Evolutionary conservation across 2,113 vertebrate genomes (phyloP), one percentile per base, ranked within the genome.

Genomic region (Phylloscopus trochilus): DNA sequence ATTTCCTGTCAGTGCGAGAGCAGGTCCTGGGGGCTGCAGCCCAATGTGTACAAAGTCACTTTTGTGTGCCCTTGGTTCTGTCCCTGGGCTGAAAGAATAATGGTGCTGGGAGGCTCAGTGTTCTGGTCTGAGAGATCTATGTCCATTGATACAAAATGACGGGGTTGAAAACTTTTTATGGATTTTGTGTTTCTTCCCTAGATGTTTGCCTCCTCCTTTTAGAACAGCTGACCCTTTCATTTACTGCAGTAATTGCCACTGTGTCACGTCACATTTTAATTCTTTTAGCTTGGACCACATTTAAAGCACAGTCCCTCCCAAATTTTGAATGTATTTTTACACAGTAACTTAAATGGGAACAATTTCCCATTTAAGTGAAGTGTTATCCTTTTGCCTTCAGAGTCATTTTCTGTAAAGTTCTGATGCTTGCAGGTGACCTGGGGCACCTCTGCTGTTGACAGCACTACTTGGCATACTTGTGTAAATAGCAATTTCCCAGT

Each of bases 1-100:
- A 89, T 96, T 98, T 98, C 97, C 97, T 97, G 97, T 81, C 96
- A 82, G 94, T 77, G 33, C 14, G 5, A 72, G 83, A 85, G 89
- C 95, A 88, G 89, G 18, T 89, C 89, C 35, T 85, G 93, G 89
- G 89, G 94, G 93, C 92, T 93, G 30, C 33, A 93, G 83, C 85
- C 92, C 96, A 9, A 17, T 21, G 55, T 4, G 26, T 41, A 96
- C 97, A 97, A 89, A 97, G 96, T 97, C 93, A 97, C 96, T 97
- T 95, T 96, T 97, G 95, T 97, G 81, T 89, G 93, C 49, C 64
- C 67, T 68, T 74, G 37, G 7, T 87, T 80, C 53, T 92, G 73
- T 49, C 87, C 49, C 46, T 81, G 13, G 19, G 46, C 81, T 69
- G 75, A 67, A 56, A 62, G 90, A 51, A 39, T 58, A 47, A 59